Evolutionary conservation across 2,113 vertebrate species (phyloP), one percentile per base, ranked within the genome.

Genomic region (Neogobius melanostomus): DNA sequence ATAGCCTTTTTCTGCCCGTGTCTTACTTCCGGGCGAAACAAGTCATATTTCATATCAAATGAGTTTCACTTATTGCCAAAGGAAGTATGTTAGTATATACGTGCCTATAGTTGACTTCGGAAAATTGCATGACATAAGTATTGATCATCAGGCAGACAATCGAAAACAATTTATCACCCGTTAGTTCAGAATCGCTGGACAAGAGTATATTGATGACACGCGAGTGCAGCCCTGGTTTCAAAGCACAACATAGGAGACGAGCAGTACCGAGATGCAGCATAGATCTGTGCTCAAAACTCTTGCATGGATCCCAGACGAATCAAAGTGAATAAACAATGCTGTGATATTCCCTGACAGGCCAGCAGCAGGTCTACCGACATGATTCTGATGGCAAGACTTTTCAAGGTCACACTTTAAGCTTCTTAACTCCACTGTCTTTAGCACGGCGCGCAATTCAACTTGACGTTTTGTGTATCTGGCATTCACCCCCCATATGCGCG

Each of bases 241-340:
- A 36, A 36, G 28, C 4, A 36, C 28, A 36, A 36, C 4, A 36
- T 36, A 36, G 28, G 28, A 63, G 59, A 76, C 64, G 69, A 65
- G 67, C 76, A 72, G 82, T 63, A 76, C 82, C 71, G 65, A 77
- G 84, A 62, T 81, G 16, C 64, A 83, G 82, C 80, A 80, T 82
- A 87, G 86, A 85, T 87, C 87, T 91, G 90, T 92, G 91, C 91
- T 93, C 91, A 92, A 93, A 92, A 92, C 81, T 88, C 90, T 82
- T 80, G 86, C 90, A 90, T 85, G 90, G 91, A 90, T 90, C 88
- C 80, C 83, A 90, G 88, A 90, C 89, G 92, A 93, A 93, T 93
- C 93, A 94, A 93, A 93, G 92, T 89, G 91, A 92, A 93, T 92
- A 93, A 93, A 93, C 91, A 92, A 93, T 91, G 89, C 92, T 77